phyloP scores from a whole-genome alignment of 2,113 vertebrate species.

The Brachypodius melanocephalos region DNA sequence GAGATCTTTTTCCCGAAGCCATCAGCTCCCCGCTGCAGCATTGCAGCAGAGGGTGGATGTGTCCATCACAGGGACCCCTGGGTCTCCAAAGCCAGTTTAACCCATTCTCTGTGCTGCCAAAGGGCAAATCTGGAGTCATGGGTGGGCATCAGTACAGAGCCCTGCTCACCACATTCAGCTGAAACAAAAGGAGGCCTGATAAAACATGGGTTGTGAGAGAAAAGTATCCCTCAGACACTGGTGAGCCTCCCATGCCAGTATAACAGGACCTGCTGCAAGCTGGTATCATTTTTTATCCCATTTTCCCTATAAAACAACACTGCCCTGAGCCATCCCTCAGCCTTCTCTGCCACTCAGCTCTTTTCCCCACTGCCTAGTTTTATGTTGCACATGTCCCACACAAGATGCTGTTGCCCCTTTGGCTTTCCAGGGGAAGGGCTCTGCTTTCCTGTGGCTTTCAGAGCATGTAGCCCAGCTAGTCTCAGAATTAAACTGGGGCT shows the following conservation, averaged over 20 bases:
- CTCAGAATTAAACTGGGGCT: not conserved
- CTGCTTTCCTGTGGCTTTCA: slow-evolving; percentile 12
- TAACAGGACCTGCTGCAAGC: not conserved
- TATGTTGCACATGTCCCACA: not conserved
- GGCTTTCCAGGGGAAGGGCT: not conserved
- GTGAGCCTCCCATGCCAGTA: not conserved
- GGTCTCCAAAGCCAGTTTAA: not conserved
- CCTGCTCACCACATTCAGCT: not conserved
- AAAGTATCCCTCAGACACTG: not conserved
- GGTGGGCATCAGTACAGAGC: not conserved
- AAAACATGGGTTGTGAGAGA: not conserved
- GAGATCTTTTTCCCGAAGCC: not conserved
- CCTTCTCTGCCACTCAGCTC: not conserved
- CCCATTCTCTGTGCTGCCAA: not conserved
- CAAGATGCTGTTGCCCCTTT: not conserved
- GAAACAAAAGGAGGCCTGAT: not conserved
- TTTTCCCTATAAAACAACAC: not conserved
- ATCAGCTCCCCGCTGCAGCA: not conserved
- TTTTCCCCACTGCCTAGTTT: not conserved
- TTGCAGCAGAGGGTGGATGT: not conserved
- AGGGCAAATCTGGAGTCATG: not conserved
- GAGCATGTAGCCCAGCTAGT: rapidly evolving
- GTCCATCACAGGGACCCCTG: not conserved
- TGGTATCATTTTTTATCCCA: not conserved
- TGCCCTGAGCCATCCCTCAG: not conserved